Percentiles rank a stretch among this genome's conserved stretches.
Evolutionary conservation across 2,797 vertebrate genomes (phyloP).

Genomic region (Sebastes vulpes): DNA sequence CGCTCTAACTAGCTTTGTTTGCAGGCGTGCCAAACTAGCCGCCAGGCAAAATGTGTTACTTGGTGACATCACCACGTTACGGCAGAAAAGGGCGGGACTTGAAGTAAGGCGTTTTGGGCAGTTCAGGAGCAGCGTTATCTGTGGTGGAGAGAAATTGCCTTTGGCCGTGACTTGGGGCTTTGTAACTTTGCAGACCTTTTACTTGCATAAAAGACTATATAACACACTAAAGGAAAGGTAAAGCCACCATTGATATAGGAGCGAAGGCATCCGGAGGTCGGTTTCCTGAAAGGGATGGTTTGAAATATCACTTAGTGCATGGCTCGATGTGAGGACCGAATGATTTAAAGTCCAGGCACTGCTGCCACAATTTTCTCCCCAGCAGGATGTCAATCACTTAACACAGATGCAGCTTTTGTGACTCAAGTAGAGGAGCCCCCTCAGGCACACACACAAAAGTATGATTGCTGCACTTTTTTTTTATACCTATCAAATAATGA

Average conservation of each 20-base stretch:
- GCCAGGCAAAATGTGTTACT: too few relatives aligned
- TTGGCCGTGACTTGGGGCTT: too few relatives aligned
- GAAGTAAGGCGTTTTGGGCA: too few relatives aligned
- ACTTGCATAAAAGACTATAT: too few relatives aligned
- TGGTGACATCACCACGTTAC: too few relatives aligned
- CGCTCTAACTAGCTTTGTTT: too few relatives aligned
- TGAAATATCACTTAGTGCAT: conserved; percentile 2
- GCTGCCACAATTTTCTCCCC: background rate
- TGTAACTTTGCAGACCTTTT: too few relatives aligned
- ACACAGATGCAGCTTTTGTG: background rate
- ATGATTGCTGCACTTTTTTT: background rate
- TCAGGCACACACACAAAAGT: background rate
- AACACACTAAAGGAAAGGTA: too few relatives aligned
- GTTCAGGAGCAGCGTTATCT: too few relatives aligned
- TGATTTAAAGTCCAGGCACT: background rate
- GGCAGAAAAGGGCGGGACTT: too few relatives aligned
- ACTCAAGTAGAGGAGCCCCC: background rate
- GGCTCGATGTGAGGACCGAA: background rate
- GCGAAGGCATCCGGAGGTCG: background rate
- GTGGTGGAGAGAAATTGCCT: too few relatives aligned
- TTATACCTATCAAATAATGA: background rate
- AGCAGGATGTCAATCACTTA: background rate
- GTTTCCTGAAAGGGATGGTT: background rate
- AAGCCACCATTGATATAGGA: background rate
- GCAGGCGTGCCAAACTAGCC: too few relatives aligned